Evolutionary conservation across 2,888 invertebrate species (phyloP), one percentile per base, ranked within the genome.

Genomic region (Rotaria socialis): DNA sequence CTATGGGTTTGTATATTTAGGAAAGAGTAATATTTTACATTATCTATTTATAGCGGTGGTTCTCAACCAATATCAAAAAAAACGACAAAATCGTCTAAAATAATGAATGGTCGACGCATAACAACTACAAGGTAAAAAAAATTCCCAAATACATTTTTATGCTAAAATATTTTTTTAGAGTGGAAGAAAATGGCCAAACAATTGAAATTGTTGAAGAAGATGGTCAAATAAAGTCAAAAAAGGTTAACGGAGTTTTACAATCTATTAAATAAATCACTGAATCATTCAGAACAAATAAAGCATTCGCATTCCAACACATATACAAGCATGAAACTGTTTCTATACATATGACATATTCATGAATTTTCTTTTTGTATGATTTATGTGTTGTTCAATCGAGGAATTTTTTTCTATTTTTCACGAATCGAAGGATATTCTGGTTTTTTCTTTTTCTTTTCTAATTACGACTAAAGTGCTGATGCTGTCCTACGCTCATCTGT

Each of bases 181-280:
- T 80, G 8, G 80, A 80, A 11, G 80, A 80, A 80, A 80, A 80
- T 47, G 80, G 80, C 11, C 80, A 80, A 47, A 47, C 24, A 24
- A 80, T 35, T n/a, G 80, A 80, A 47, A 47, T 80, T 0, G n/a
- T 43, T 2, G 80, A 80, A 80, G 80, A 80, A 80, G 80, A 80
- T 47, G 80, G 80, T 43, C 22, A 43, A 47, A 43, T 80, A 43
- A 80, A 47, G 24, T 80, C 80, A 11, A 43, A 80, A 47, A 41
- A 35, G 24, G 47, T 80, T 1, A 80, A 80, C 19, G 80, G 80
- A 24, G 47, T 80, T 47, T 80, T 47, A 80, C 43, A 43, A 47
- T 43, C 80, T 10, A 80, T 80, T 24, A 43, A 47, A 80, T 67
- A 67, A 67, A 27, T 35, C 1, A 67, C 5, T 55, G 3, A 55